Base-by-base conservation (phyloP, 1,140 invertebrate species). In the Ylistrum balloti region DNA sequence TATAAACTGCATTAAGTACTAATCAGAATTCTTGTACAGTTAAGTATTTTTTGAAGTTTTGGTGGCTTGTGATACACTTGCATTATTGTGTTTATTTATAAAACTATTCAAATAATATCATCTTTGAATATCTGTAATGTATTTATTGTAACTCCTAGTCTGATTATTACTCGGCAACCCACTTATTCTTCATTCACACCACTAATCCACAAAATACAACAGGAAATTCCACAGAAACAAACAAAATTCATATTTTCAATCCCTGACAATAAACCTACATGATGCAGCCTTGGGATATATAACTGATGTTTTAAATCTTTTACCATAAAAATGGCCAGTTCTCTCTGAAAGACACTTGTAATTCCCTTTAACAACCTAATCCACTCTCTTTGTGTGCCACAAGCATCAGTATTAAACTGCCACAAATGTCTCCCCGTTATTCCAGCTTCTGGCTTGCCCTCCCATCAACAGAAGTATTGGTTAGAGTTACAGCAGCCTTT, bases 31-130 rank as follows among this genome's bases (percentile, higher is more conserved):
- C 56, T 74, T 28, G 5, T 28, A 28, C n/a, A 74, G n/a, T n/a
- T 74, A 28, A 74, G n/a, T 74, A 74, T 74, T 74, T 74, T n/a
- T 74, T 74, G 22, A 74, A 28, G 56, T 74, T 74, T 74, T 28
- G 5, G n/a, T 28, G 56, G 11, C n/a, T 7, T 0, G n/a, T 22
- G 28, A n/a, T 74, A 28, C n/a, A 74, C 28, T 28, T 74, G 9
- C 22, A 17, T 74, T 28, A n/a, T n/a, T 28, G 56, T 22, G 56
- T 74, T 28, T n/a, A 74, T 28, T 28, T 28, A 28, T 1, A 74
- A 28, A 5, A 28, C 17, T n/a, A 74, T n/a, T 9, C 17, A 28
- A 28, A 74, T 1, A 74, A 28, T 74, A 9, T 28, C 20, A n/a
- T 74, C 7, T 74, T 28, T 74, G 56, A 74, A 74, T 74, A n/a